Base-by-base conservation (phyloP, 2,888 invertebrate species). In the Troilus luridus region DNA sequence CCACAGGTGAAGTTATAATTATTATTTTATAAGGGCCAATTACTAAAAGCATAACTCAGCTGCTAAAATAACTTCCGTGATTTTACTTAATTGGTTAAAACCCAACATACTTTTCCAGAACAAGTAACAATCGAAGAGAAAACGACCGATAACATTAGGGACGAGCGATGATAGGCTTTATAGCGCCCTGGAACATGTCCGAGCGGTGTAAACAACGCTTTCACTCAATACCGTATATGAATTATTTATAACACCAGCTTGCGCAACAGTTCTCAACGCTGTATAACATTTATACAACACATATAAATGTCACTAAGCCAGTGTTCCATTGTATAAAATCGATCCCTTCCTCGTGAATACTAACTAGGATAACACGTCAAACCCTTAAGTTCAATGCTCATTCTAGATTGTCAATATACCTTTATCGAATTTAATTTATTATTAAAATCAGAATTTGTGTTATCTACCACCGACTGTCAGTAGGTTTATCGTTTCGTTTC, bases 201-300 rank as follows among this genome's bases (percentile, higher is more conserved):
- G 27, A 72, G 14, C 72, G 14, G 27, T 72, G 72, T 72, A 27
- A 72, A 72, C 72, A 27, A 27, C 72, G 27, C 72, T 72, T 72
- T 72, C 72, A 27, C 72, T 17, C 27, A 72, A 72, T 72, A 72
- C 72, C 5, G 72, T 72, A 27, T 27, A 72, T 72, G 72, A 72
- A 72, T 72, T 72, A 72, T 72, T 72, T 72, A 72, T 72, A 41
- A 17, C 72, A 17, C 3, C 5, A 72, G 27, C 7, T 72, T 72
- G 27, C 72, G 27, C 27, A 72, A 72, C 27, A 27, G 72, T 17
- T 41, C 17, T 27, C 17, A 72, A 72, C 72, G 72, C 17, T 72
- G 27, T 27, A 72, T 72, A 72, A 72, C 72, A 72, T 72, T 72
- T 72, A 72, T 72, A 27, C 72, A 72, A 27, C 14, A 72, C 72